Conservation (phyloP, 2,888 invertebrate species). For the Protophormia terraenovae region DNA sequence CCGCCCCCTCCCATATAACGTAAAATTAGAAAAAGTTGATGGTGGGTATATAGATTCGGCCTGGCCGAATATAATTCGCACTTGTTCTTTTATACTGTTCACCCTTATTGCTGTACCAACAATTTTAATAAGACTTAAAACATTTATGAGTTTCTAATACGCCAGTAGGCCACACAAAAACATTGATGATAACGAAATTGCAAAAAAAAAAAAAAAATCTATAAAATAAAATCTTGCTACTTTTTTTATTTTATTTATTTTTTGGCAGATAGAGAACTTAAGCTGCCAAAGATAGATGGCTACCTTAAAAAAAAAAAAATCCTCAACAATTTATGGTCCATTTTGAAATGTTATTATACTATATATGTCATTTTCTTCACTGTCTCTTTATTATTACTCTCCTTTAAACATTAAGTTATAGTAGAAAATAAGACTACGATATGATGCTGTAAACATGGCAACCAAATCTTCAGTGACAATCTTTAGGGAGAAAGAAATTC, state of each 20-base stretch:
- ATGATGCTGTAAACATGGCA: background rate
- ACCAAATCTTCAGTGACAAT: background rate
- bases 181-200: background rate
- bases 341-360: background rate
- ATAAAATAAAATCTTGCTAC: background rate
- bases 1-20: too few relatives aligned
- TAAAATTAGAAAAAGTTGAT: too few relatives aligned
- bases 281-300: background rate
- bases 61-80: too few relatives aligned
- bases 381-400: background rate
- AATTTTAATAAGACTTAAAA: slow-evolving; percentile 2
- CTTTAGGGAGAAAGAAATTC: background rate
- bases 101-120: background rate
- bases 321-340: background rate
- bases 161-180: slow-evolving; percentile 33
- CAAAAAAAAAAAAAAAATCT: background rate
- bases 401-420: background rate
- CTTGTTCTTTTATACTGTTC: too few relatives aligned
- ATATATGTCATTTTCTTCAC: background rate
- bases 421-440: background rate
- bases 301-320: background rate
- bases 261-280: background rate
- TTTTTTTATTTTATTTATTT: background rate
- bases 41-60: too few relatives aligned
- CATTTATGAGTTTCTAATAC: slow-evolving; percentile 40